Base-by-base conservation (phyloP, 2,888 invertebrate species). In the Platycheirus albimanus region DNA sequence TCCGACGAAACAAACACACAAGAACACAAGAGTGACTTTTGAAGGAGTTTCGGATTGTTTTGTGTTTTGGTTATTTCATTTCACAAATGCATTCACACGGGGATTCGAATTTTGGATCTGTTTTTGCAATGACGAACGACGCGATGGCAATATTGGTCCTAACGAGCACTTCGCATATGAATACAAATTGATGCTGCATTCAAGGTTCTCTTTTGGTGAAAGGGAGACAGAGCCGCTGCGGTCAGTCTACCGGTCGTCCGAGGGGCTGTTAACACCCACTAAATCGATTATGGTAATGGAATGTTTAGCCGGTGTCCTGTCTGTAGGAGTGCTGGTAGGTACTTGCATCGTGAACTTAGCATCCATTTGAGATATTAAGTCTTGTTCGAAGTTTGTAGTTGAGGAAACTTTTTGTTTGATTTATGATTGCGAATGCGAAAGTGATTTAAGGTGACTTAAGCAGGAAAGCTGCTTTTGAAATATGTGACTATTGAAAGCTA, bases 271-370 rank as follows among this genome's bases (percentile, higher is more conserved):
- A 81, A 81, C 81, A 81, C 81, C 81, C 81, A 81, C 81, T 63
- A 81, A 81, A 77, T 63, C 77, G 81, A 81, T 77, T 81, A 81
- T 77, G 77, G 81, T 63, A 72, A 77, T 81, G 81, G 77, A 81
- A 81, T 81, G 81, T 49, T 41, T 28, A 72, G 15, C 66, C 43
- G 61, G 52, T 81, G 71, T 76, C 71, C 61, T 71, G 69, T 8
- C 20, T 58, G 45, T 54, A 24, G 71, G 58, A 72, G 61, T 66
- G 52, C 38, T 30, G 24, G 6, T 24, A 24, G 24, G 6, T 24
- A 24, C 24, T 41, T 49, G 49, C 24, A 49, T 47, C 8, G 11
- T 47, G 45, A 47, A 20, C 43, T 45, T 45, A 19, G 43, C 17
- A 19, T 19, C 19, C 19, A 17, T 17, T 45, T 17, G 3, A 10